Conservation (phyloP, 1,140 invertebrate genomes). For the Saccostrea glomerata region DNA sequence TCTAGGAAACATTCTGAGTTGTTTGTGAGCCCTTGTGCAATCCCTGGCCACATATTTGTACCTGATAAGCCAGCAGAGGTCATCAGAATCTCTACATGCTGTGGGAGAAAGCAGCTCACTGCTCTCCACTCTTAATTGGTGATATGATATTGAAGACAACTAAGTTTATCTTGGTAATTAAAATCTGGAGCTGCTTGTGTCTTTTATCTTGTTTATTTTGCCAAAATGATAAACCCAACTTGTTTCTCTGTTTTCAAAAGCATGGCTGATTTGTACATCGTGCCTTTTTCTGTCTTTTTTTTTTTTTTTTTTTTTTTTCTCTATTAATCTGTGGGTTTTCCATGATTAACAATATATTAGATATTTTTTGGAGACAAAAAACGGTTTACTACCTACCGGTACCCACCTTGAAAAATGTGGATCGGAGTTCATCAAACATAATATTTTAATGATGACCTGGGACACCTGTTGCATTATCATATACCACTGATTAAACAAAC, state of each 20-base stretch:
- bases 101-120: background rate
- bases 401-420: too few species aligned
- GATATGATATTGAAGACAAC: slow-evolving; percentile 31
- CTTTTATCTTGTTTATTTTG: slow-evolving; percentile 17
- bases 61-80: background rate
- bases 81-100: slow-evolving; percentile 2
- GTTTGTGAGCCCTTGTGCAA: slow-evolving; percentile 21
- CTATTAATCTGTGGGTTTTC: too few species aligned
- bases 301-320: background rate
- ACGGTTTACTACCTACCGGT: too few species aligned
- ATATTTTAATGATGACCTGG: too few species aligned
- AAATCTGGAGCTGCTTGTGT: slow-evolving; percentile 3
- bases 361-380: too few species aligned
- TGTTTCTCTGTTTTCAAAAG: slow-evolving; percentile 22
- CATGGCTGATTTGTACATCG: background rate
- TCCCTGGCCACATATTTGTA: slow-evolving; percentile 6
- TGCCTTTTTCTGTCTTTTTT: background rate
- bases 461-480: too few species aligned
- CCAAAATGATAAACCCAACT: slow-evolving; percentile 27
- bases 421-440: too few species aligned
- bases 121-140: slow-evolving; percentile 21
- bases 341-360: too few species aligned
- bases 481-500: too few species aligned
- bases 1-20: background rate
- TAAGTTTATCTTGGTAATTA: slow-evolving; percentile 28